phyloP scores from a whole-genome alignment of 2,113 vertebrate species.

The Xiphophorus couchianus region DNA sequence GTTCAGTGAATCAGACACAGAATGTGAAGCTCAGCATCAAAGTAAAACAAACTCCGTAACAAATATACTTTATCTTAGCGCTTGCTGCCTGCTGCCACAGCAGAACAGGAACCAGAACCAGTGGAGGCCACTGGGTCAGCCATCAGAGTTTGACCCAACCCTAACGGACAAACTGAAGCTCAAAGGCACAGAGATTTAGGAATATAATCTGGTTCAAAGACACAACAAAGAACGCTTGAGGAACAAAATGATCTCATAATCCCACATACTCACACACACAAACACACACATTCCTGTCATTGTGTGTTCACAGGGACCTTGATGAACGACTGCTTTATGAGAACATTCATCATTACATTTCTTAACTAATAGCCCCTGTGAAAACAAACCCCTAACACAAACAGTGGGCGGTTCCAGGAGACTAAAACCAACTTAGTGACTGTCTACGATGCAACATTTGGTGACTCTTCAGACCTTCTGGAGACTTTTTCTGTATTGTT shows the following conservation, averaged over 20 bases:
- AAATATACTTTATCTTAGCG: background rate
- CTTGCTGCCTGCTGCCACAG: too few species aligned
- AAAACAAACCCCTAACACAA: too few species aligned
- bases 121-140: background rate
- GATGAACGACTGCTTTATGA: background rate
- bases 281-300: background rate
- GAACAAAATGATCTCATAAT: background rate
- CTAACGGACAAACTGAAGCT: background rate
- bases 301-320: background rate
- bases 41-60: background rate
- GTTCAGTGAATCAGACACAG: background rate
- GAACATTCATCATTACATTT: background rate
- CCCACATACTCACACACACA: too few species aligned
- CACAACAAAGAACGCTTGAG: background rate
- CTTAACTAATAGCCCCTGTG: too few species aligned
- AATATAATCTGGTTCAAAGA: background rate
- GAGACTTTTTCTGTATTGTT: too few species aligned
- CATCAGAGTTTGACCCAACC: background rate
- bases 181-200: background rate
- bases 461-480: too few species aligned
- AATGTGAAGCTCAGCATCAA: background rate
- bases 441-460: too few species aligned
- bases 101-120: background rate
- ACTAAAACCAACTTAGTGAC: too few species aligned
- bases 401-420: too few species aligned